Evolutionary conservation across 2,113 vertebrate species (phyloP).

Genomic region (Crotalus horridus): DNA sequence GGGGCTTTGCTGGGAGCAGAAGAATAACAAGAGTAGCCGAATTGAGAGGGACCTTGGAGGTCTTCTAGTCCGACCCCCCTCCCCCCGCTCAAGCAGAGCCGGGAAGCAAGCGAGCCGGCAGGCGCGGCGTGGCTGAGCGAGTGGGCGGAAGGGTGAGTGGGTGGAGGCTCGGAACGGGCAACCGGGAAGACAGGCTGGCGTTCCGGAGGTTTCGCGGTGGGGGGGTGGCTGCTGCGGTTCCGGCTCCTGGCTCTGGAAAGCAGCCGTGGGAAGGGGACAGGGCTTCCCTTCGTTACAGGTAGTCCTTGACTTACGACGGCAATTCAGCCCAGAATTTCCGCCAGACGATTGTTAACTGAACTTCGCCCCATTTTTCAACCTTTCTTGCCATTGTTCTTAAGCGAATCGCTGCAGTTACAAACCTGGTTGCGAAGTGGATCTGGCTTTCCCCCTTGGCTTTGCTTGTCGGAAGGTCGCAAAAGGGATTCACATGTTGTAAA

Average conservation of each 20-base stretch:
- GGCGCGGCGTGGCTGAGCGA: not conserved
- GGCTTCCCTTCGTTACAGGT: not conserved
- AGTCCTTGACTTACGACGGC: not conserved
- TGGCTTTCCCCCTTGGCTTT: not conserved
- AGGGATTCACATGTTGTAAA: not conserved
- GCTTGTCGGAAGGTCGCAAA: not conserved
- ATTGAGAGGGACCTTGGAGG: not conserved
- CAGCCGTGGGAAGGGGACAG: not conserved
- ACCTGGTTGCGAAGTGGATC: not conserved
- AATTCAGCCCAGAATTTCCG: not conserved
- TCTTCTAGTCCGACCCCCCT: not conserved
- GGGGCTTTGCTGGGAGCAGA: not conserved
- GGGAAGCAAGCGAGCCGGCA: not conserved
- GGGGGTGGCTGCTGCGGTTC: no score
- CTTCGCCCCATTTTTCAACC: not conserved
- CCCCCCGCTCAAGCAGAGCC: no score
- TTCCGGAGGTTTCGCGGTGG: not conserved
- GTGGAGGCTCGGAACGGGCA: not conserved
- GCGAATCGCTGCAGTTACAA: not conserved
- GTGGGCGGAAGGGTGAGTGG: not conserved
- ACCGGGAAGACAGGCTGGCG: not conserved
- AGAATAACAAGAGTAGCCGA: not conserved
- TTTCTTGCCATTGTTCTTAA: not conserved
- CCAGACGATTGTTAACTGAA: not conserved
- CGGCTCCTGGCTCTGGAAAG: not conserved